These are phyloP conservation scores for Chaunax sp. DNA, from an alignment of 2,797 vertebrate species.

Conservation along the genomic window DNA sequence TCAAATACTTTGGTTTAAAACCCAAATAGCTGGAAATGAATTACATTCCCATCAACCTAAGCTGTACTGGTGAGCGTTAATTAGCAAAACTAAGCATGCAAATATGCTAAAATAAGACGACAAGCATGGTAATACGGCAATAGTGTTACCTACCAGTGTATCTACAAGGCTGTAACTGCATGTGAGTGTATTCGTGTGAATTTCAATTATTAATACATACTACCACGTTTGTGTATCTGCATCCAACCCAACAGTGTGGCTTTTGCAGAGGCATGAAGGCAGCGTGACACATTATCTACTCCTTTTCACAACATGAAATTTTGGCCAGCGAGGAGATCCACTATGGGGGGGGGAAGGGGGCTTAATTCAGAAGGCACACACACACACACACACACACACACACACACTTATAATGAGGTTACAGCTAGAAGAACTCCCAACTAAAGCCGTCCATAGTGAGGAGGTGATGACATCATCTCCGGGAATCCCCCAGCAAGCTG, in stretches of 20 bases:
- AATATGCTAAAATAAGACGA: not conserved
- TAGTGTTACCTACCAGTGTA: not conserved
- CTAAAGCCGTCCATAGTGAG: constrained; percentile 23
- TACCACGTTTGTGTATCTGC: not conserved
- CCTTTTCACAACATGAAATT: constrained; percentile 7
- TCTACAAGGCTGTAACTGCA: constrained; percentile 5
- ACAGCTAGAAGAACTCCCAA: constrained; percentile 22
- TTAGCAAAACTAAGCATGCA: not conserved
- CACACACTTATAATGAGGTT: constrained; percentile 35
- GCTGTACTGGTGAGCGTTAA: too few species aligned
- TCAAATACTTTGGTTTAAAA: too few species aligned
- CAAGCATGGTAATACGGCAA: not conserved
- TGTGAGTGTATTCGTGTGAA: not conserved
- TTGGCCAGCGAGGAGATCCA: constrained; percentile 9
- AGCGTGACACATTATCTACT: constrained; percentile 8
- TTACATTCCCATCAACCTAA: not conserved
- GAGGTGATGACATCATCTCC: constrained; percentile 54
- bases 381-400: not conserved
- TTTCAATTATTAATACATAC: not conserved
- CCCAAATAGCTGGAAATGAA: not conserved
- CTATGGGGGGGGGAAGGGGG: constrained; percentile 7
- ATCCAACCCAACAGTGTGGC: not conserved
- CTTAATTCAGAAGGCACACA: constrained; percentile 22
- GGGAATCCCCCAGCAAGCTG: constrained; percentile 71
- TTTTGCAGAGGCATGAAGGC: not conserved